Conservation (phyloP, 2,888 invertebrate species). For the Sinopyrophorus schimmeli region DNA sequence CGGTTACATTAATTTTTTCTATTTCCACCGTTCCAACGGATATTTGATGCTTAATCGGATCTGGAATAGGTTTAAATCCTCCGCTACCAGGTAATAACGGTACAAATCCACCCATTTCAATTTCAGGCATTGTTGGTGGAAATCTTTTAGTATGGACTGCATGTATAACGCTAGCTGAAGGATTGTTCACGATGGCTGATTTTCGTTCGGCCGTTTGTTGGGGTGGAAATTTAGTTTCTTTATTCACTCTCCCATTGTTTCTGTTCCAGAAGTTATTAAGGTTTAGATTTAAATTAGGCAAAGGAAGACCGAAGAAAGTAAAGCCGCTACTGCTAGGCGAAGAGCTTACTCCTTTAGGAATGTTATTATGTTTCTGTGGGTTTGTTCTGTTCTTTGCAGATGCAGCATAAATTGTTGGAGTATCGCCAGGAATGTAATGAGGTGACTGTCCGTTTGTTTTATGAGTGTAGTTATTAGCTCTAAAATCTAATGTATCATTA, state of each 20-base stretch:
- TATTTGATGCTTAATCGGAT: conserved; percentile 46
- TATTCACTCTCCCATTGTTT: conserved; percentile 51
- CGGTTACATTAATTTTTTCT: conserved; percentile 42
- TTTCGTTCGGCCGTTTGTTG: conserved; percentile 43
- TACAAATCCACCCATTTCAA: conserved; percentile 76
- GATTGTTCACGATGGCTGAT: conserved; percentile 48
- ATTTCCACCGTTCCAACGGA: conserved; percentile 9
- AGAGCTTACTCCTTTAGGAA: conserved; percentile 47
- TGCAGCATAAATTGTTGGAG: conserved; percentile 65
- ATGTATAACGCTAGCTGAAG: conserved; percentile 6
- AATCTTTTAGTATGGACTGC: conserved; percentile 43
- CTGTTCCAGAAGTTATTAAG: conserved; percentile 64
- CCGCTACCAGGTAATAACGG: conserved; percentile 74
- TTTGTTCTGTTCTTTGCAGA: conserved; percentile 48
- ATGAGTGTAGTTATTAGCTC: conserved; percentile 14
- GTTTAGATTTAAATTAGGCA: conserved; percentile 73
- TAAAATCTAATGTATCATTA: conserved; percentile 62
- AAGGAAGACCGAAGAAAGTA: conserved; percentile 83
- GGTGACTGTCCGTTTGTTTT: conserved; percentile 47
- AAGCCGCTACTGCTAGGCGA: conserved; percentile 67
- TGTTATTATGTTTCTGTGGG: conserved; percentile 36
- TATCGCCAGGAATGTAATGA: conserved; percentile 60
- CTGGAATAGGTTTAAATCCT: conserved; percentile 72
- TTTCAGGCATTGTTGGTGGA: conserved; percentile 62
- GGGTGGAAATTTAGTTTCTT: conserved; percentile 41